Base-by-base conservation (phyloP, 2,113 vertebrate genomes). In the Columbina picui region DNA sequence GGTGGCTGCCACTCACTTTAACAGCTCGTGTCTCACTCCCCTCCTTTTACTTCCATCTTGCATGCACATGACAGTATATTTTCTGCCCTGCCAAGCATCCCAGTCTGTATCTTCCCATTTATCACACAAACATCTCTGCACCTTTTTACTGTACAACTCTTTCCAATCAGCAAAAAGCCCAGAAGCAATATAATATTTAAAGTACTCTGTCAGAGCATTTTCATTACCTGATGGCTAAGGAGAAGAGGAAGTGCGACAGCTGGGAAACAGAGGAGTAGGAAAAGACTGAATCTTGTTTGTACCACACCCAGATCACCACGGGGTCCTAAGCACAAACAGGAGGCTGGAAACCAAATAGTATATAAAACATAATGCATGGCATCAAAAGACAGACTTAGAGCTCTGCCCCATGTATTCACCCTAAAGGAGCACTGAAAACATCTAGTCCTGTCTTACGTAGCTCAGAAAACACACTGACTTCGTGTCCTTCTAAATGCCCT, bases 161-260 rank as follows among this genome's bases (percentile, higher is more conserved):
- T 93, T 78, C 83, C 88, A 90, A 92, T 80, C 79, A 94, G 30
- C 60, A 86, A 88, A 89, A 95, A 93, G 52, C 76, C 60, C 71
- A 67, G 83, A 79, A 90, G 60, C 52, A 68, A 50, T 75, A 84
- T 87, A 38, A 22, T 86, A 90, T 94, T 94, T 88, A 90, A 92
- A 93, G 57, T 64, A 80, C 27, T 38, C 41, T 84, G 55, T 52
- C 73, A 94, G 41, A 78, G 27, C 27, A 22, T 41, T 93, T 87
- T 86, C 64, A 53, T 32, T 88, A 19, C 34, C 47, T 90, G 38
- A 41, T 70, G 75, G 53, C 41, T 73, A 45, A 90, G 70, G 43
- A 57, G 57, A 79, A 80, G 55, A 36, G 49, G 19, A 69, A 74
- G 16, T 10, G 22, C 22, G 22, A 38, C 38, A 93, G 50, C 16